Percentiles rank a stretch among this genome's conserved stretches.
Evolutionary conservation across 1,140 invertebrate genomes (phyloP).

Genomic region (Gryllus bimaculatus): DNA sequence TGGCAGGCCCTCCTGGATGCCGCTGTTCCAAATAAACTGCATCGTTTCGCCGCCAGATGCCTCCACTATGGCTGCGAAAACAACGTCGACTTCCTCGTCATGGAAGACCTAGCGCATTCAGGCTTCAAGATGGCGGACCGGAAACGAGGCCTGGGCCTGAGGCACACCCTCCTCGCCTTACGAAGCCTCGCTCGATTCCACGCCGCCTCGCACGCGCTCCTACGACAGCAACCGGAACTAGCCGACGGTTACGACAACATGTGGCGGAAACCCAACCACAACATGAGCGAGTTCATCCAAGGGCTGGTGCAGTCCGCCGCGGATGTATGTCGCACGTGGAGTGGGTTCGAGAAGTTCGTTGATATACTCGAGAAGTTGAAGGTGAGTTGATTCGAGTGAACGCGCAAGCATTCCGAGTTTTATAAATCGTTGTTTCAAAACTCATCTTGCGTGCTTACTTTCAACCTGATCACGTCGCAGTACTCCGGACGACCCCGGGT

Average conservation of each 20-base stretch:
- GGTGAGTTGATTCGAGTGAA: too few relatives aligned
- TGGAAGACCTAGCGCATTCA: not conserved
- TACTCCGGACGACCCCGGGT: too few relatives aligned
- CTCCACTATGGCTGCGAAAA: not conserved
- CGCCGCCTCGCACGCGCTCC: not conserved
- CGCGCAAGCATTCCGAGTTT: too few relatives aligned
- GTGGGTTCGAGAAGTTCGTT: conserved; percentile 9
- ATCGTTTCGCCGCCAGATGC: not conserved
- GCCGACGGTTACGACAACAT: too few relatives aligned
- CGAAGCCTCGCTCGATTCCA: not conserved
- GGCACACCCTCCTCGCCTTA: not conserved
- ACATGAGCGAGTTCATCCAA: too few relatives aligned
- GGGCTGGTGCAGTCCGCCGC: too few relatives aligned
- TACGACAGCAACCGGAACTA: not conserved
- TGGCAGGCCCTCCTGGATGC: too few relatives aligned
- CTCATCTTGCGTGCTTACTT: too few relatives aligned
- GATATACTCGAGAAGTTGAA: not conserved
- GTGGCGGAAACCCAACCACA: too few relatives aligned
- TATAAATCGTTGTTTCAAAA: too few relatives aligned
- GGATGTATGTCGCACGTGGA: not conserved
- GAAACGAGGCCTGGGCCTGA: not conserved
- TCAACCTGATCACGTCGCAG: too few relatives aligned
- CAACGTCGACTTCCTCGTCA: not conserved
- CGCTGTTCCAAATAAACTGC: not conserved
- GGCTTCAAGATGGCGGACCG: not conserved